Evolutionary conservation across 92 coral and sea anemone genomes (phyloP), one percentile per base, ranked within the genome.

Genomic region (Desmophyllum pertusum): DNA sequence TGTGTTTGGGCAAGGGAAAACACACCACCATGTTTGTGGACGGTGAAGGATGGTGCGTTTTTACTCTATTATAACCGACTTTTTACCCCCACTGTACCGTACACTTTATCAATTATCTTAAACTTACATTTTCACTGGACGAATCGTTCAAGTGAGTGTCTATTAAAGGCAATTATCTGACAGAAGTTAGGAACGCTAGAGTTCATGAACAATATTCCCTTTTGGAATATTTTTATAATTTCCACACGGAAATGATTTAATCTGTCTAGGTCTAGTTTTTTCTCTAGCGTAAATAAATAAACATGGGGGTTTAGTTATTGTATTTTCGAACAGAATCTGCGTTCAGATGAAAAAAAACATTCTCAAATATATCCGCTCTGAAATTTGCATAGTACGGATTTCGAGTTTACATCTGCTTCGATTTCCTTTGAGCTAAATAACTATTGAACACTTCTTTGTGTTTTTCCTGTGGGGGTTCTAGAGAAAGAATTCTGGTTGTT

Each of bases 391-490:
- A 40, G 36, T 11, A 18, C 45, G n/a, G n/a, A n/a, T n/a, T n/a
- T n/a, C 37, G 7, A 46, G 37, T 45, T 29, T 19, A 6, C 68
- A 76, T 53, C 69, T 76, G 68, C 81, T 23, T 17, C 64, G 31
- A 51, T 51, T 75, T 75, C 78, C 25, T 73, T 36, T 19, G 37
- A 23, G 36, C 23, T 30, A 61, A 77, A 77, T 41, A 77, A 37
- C 71, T 65, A 65, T 79, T 19, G 36, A 79, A 59, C 14, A 2
- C 42, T 42, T 23, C 38, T 37, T 80, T 80, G 63, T 69, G 13
- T 6, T 10, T n/a, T n/a, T 48, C 13, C 76, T 80, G 50, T 37
- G 70, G 78, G 78, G 86, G 79, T 39, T 42, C 70, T 42, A 72
- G 71, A 19, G 55, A 64, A 45, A n/a, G 31, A 79, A 71, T 29